Evolutionary conservation across 2,888 invertebrate species (phyloP), one percentile per base, ranked within the genome.

Genomic region (Xylota segnis): DNA sequence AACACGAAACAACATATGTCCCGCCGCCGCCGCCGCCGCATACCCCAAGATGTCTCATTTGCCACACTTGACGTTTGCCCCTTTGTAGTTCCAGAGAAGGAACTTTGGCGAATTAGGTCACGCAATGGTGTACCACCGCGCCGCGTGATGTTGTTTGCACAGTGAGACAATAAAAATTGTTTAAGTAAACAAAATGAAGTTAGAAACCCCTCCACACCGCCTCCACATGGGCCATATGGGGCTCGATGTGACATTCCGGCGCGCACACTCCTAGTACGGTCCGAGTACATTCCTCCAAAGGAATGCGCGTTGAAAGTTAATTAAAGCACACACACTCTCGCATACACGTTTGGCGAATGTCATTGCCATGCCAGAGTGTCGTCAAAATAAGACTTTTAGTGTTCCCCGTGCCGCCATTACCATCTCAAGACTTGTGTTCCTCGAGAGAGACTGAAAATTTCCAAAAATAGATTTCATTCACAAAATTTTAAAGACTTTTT

Each of bases 381-480:
- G 23, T 23, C 23, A 23, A 23, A 23, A 23, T 23, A 37, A 66
- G 50, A 50, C 18, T 58, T 59, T 0, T 29, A 37, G 54, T 27
- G 34, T 32, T 27, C 1, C 37, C 32, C 4, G 9, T 5, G 2
- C 12, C 4, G 9, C 6, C 14, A 7, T 9, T 9, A 5, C 32
- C 32, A 7, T 1, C 6, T 7, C 32, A 43, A 43, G 14, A 29
- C 32, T 5, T 18, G n/a, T 37, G 18, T 59, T 34, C 23, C 34
- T 58, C 34, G 9, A 10, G n/a, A 40, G 18, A 43, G 27, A 59
- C 12, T 32, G 14, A 40, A 37, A 37, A 66, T 27, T 16, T 61
- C 70, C 65, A 32, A 77, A 83, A 77, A 83, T 83, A 83, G 71
- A 83, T 71, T 83, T 83, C 82, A 83, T 83, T 83, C 82, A 83